Base-by-base conservation (phyloP, 2,797 vertebrate genomes). In the Phoebastria nigripes region DNA sequence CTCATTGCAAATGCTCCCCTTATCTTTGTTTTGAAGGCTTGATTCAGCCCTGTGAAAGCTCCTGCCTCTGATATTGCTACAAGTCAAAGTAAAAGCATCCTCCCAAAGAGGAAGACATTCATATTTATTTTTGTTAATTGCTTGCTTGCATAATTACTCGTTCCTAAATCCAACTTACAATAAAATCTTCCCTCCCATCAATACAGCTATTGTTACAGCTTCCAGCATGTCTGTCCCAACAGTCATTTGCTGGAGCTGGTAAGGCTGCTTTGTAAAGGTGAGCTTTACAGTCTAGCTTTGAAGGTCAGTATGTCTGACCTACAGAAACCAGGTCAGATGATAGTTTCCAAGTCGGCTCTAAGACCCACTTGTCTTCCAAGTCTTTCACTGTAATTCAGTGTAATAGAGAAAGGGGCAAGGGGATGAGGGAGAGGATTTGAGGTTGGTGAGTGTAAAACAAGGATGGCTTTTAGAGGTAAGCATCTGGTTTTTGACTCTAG, bases 111-210 rank as follows among this genome's bases (percentile, higher is more conserved):
- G 72, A 93, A 93, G 82, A 58, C 46, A 66, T 93, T 95, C 1
- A 8, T 86, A 93, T 93, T 96, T 96, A 87, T 94, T 94, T 93
- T 87, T 92, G 83, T 89, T 94, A 95, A 95, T 96, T 92, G 79
- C 79, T 95, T 93, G 74, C 95, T 96, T 97, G 90, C 84, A 85
- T 95, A 92, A 96, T 97, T 93, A 89, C 82, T 94, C 84, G 92
- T 72, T 95, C 65, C 51, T 67, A 89, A 95, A 91, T 87, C 74
- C 28, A 67, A 83, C 4, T 92, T 91, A 92, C 46, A 96, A 93
- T 87, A 92, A 92, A 95, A 89, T 51, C 66, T 90, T 93, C 52
- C 44, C 44, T 90, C 28, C 51, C 65, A 74, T 96, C 93, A 95
- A 82, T 96, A 92, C 78, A 85, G 65, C 90, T 85, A 78, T 94